A percentile compares a stretch with the other conserved stretches of the same genome.
Conservation (phyloP, 1,140 invertebrate genomes). For the Scaptomyza graminum region DNA sequence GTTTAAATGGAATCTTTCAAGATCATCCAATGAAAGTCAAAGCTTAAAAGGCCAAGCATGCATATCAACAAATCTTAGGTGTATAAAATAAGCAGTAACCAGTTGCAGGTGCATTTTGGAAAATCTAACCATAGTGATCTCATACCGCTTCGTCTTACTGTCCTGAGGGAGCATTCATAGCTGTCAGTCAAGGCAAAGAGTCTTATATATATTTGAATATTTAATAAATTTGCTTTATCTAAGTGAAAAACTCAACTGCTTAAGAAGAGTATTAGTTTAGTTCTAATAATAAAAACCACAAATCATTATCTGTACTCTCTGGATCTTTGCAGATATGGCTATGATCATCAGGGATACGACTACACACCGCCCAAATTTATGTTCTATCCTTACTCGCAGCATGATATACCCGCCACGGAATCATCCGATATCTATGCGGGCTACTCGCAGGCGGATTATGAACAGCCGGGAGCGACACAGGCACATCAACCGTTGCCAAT, state of each 20-base stretch:
- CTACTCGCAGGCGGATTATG: conserved; percentile 53
- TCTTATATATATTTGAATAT: background rate
- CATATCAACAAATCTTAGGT: too few species aligned
- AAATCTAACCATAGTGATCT: too few species aligned
- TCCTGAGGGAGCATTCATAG: too few species aligned
- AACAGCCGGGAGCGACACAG: conserved; percentile 31
- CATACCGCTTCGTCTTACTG: too few species aligned
- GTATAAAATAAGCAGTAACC: too few species aligned
- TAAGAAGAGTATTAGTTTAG: too few species aligned
- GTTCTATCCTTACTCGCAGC: conserved; percentile 83
- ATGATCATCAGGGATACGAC: conserved; percentile 70
- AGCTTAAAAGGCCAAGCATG: background rate
- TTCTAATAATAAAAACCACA: too few species aligned
- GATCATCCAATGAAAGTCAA: conserved; percentile 1
- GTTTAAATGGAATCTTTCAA: background rate
- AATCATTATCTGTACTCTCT: too few species aligned
- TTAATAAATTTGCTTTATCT: background rate
- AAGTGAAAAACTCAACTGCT: too few species aligned
- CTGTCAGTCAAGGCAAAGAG: too few species aligned
- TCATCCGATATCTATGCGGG: conserved; percentile 41
- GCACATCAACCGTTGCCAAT: conserved; percentile 13
- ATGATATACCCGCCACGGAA: conserved; percentile 65
- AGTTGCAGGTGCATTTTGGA: too few species aligned
- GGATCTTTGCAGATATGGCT: conserved; percentile 67
- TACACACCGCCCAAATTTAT: conserved; percentile 79